These are phyloP conservation scores for Leucophenga varia DNA, from an alignment of 1,140 invertebrate species.

Conservation along the genomic window DNA sequence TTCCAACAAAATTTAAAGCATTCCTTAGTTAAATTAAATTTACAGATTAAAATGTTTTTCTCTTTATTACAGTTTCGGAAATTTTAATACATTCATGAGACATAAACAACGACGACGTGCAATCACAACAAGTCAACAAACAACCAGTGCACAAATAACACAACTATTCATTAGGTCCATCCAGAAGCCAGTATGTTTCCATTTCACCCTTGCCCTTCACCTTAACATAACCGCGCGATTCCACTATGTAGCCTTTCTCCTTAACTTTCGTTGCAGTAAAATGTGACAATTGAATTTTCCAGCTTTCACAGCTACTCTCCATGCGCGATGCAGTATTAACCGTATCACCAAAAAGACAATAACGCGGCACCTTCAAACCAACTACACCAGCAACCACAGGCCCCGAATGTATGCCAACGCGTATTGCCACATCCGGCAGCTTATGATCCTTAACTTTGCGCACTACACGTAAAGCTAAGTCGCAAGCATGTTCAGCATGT, in stretches of 20 bases:
- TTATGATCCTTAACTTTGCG: conserved; percentile 62
- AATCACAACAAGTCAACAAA: no score
- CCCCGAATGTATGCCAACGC: conserved; percentile 73
- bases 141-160: no score
- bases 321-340: conserved; percentile 85
- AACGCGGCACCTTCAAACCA: conserved; percentile 70
- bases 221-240: conserved; percentile 68
- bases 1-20: no score
- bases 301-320: conserved; percentile 59
- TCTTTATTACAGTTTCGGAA: no score
- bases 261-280: conserved; percentile 48
- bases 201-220: conserved; percentile 88
- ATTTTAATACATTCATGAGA: no score
- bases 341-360: conserved; percentile 85
- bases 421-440: conserved; percentile 63
- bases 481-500: conserved; percentile 80
- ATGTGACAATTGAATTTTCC: conserved; percentile 54
- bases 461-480: conserved; percentile 69
- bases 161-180: conserved; percentile 23
- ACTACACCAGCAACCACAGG: conserved; percentile 79
- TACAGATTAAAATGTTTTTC: no score
- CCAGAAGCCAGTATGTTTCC: conserved; percentile 80
- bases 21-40: no score
- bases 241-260: conserved; percentile 61
- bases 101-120: no score